phyloP scores from a whole-genome alignment of 2,113 vertebrate genomes.

The Rousettus leschenaultii region DNA sequence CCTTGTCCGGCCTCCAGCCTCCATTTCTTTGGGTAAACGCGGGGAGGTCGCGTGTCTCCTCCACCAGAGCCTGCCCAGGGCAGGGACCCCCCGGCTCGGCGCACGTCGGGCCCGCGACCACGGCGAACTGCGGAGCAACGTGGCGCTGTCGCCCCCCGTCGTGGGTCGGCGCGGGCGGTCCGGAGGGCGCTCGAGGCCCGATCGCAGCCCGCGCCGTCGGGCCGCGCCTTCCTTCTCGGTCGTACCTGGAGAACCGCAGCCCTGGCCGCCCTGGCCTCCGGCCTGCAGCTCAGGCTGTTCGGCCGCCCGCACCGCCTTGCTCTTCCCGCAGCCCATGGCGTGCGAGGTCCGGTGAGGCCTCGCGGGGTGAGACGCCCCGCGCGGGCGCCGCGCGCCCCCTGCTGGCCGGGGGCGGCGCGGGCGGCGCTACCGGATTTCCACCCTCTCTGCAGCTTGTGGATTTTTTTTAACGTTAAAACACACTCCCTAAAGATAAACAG shows the following conservation, averaged over 20 bases:
- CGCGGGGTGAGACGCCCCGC: fast-evolving
- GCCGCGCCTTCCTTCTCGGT: neutral
- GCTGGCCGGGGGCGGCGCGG: neutral
- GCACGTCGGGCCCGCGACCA: neutral
- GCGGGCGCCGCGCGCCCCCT: constrained; percentile 37
- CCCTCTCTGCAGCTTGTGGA: too few species aligned
- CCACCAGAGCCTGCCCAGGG: neutral
- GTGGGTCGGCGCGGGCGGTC: neutral
- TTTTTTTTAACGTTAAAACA: neutral
- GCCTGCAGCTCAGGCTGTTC: fast-evolving
- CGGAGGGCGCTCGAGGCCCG: neutral
- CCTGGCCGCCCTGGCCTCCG: fast-evolving
- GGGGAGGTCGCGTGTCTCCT: neutral
- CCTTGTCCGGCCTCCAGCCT: neutral
- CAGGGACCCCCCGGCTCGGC: neutral
- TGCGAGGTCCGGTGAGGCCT: neutral
- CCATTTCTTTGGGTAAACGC: neutral
- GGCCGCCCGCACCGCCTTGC: neutral
- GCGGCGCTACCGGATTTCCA: fast-evolving
- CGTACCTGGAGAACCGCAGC: neutral
- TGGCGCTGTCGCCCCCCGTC: neutral
- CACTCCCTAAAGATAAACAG: neutral
- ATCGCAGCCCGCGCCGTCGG: neutral
- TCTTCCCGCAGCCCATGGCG: neutral
- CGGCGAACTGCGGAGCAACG: neutral